Evolutionary conservation across 2,113 vertebrate genomes (phyloP), one percentile per base, ranked within the genome.

Genomic region (Gorsachius goisagi): DNA sequence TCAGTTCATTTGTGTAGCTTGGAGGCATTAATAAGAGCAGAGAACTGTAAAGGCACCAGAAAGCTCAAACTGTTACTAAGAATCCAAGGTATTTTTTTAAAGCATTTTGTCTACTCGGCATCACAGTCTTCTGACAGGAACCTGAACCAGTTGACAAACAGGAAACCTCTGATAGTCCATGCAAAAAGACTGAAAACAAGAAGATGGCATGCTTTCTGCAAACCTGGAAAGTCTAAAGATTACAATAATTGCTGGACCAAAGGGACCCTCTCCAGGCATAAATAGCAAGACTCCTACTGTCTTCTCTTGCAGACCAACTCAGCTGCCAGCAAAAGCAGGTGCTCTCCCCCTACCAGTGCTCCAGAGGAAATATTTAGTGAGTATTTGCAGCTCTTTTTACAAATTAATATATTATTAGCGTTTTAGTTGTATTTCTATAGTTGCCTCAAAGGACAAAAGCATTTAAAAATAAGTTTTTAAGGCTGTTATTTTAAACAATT

Each of bases 241-340:
- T 98, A 97, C 95, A 95, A 81, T 97, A 96, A 98, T 92, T 88
- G 72, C 81, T 98, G 96, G 97, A 97, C 96, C 86, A 96, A 96
- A 86, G 95, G 98, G 98, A 98, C 94, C 95, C 94, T 96, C 97
- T 97, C 93, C 98, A 95, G 91, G 98, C 98, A 98, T 98, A 99
- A 99, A 99, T 98, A 98, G 98, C 97, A 79, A 95, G 90, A 94
- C 97, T 98, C 94, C 97, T 79, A 83, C 97, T 86, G 97, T 98
- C 94, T 88, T 97, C 90, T 88, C 84, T 98, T 62, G 98, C 99
- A 99, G 99, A 99, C 97, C 98, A 97, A 97, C 96, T 93, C 98
- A 96, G 95, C 96, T 98, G 98, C 98, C 98, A 98, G 98, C 98
- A 98, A 97, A 97, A 98, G 97, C 97, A 97, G 97, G 97, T 97